Percentiles rank a stretch among this genome's conserved stretches.
These are phyloP conservation scores for Strongylocentrotus purpuratus DNA, from an alignment of 35 echinoderm and acorn worm species.

Conservation along the genomic window DNA sequence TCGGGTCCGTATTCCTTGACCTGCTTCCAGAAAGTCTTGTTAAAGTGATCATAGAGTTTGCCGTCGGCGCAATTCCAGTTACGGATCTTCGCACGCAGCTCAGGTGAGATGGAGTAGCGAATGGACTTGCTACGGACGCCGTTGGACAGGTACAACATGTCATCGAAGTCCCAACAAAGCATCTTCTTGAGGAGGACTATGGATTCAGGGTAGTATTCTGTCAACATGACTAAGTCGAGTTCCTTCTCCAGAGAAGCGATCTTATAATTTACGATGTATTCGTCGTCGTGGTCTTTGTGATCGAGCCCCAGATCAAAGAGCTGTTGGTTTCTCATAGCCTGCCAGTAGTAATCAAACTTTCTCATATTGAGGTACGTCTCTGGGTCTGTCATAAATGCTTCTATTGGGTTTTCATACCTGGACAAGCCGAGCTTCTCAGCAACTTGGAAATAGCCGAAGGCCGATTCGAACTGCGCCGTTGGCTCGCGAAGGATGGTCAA, in stretches of 20 bases:
- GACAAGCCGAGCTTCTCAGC: conserved; percentile 38
- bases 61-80: conserved; percentile 58
- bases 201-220: conserved; percentile 85
- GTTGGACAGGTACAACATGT: conserved; percentile 80
- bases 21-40: conserved; percentile 65
- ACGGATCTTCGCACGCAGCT: conserved; percentile 20
- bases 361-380: conserved; percentile 23
- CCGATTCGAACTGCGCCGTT: conserved; percentile 69
- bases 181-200: conserved; percentile 65
- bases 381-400: conserved; percentile 65
- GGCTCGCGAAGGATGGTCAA: conserved; percentile 80
- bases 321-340: conserved; percentile 65
- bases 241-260: conserved; percentile 57
- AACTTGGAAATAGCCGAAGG: conserved; percentile 76
- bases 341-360: conserved; percentile 33
- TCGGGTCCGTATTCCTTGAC: conserved; percentile 53
- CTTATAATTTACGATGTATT: conserved; percentile 20
- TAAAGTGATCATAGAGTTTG: conserved; percentile 70
- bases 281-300: conserved; percentile 44
- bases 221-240: conserved; percentile 76
- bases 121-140: conserved; percentile 51
- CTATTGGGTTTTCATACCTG: conserved; percentile 50
- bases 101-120: neutral
- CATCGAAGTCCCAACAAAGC: conserved; percentile 84
- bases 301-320: conserved; percentile 73